Evolutionary conservation across 2,797 vertebrate genomes (phyloP).

Genomic region (Arremon brunneinucha): DNA sequence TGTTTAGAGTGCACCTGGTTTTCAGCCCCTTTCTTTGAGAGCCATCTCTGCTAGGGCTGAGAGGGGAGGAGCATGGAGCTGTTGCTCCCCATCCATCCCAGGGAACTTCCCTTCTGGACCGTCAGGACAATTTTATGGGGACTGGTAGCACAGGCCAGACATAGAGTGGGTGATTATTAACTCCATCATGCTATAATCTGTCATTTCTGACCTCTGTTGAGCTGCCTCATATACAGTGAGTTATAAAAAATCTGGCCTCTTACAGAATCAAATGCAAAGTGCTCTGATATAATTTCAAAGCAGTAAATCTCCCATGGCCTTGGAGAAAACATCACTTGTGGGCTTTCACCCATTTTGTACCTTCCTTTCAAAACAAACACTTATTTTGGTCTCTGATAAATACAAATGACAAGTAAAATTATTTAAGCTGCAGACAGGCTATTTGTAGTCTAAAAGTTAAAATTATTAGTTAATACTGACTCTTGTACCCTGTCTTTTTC

Average conservation of each 20-base stretch:
- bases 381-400: background rate
- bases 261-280: background rate
- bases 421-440: background rate
- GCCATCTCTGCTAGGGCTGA: background rate
- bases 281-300: background rate
- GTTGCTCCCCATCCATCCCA: background rate
- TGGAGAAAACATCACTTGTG: background rate
- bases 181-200: background rate
- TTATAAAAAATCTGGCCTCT: background rate
- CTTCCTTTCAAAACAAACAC: background rate
- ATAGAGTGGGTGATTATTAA: background rate
- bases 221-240: background rate
- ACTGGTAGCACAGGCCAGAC: background rate
- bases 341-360: conserved; percentile 10
- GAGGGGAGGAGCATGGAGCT: background rate
- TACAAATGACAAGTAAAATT: background rate
- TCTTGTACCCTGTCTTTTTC: background rate
- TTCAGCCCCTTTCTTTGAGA: conserved; percentile 11
- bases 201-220: background rate
- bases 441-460: background rate
- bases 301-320: background rate
- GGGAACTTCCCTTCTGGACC: background rate
- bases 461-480: background rate
- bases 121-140: background rate
- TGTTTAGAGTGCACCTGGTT: background rate